Conservation (phyloP, 2,797 vertebrate genomes). For the Nannoperca obscura region DNA sequence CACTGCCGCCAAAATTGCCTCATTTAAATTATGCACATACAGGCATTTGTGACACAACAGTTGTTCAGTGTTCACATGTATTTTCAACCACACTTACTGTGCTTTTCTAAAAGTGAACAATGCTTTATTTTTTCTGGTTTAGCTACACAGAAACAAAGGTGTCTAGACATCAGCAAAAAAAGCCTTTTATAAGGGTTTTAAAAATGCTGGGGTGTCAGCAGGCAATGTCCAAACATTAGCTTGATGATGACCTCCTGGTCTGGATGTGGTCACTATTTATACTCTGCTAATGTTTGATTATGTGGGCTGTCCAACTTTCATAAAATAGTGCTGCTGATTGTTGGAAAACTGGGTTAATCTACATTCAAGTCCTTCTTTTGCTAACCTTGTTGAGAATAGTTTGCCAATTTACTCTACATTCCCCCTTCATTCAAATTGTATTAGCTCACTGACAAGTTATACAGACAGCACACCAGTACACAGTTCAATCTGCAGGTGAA, state of each 20-base stretch:
- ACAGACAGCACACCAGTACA: neutral
- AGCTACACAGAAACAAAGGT: neutral
- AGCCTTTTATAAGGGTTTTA: neutral
- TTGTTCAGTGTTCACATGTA: conserved; percentile 16
- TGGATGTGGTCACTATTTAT: neutral
- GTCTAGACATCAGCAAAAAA: neutral
- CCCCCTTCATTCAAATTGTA: conserved; percentile 4
- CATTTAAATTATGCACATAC: conserved; percentile 27
- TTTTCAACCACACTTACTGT: conserved; percentile 3
- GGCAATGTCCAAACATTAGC: neutral
- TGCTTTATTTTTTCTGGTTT: neutral
- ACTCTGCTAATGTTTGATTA: conserved; percentile 28
- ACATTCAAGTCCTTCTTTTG: conserved; percentile 9
- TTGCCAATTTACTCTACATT: conserved; percentile 6
- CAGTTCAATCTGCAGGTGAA: neutral
- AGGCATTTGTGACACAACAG: conserved; percentile 18
- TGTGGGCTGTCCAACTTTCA: conserved; percentile 1
- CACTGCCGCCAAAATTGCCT: neutral
- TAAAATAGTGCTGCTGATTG: conserved; percentile 13
- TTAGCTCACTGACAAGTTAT: neutral
- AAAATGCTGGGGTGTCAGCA: neutral
- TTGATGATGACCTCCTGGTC: neutral
- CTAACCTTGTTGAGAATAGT: conserved; percentile 14
- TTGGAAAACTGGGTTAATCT: conserved; percentile 7
- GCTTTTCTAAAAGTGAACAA: neutral